These are phyloP conservation scores for Omphaloscelis lunosa DNA, from an alignment of 2,888 invertebrate genomes.

Conservation along the genomic window DNA sequence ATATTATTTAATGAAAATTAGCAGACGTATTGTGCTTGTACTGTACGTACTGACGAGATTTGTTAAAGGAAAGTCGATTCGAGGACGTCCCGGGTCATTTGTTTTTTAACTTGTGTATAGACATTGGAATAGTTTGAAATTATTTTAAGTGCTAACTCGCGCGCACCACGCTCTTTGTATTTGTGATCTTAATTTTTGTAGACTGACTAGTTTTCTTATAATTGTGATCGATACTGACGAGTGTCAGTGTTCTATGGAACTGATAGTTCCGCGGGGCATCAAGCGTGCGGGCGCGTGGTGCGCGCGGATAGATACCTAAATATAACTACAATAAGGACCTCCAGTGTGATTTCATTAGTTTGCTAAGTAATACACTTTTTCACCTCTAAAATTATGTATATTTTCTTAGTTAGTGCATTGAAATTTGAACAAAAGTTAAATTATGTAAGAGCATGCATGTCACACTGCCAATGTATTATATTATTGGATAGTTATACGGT, in stretches of 20 bases:
- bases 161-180: slow-evolving; percentile 68
- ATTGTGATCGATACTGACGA: slow-evolving; percentile 63
- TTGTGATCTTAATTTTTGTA: slow-evolving; percentile 69
- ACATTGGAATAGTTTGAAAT: slow-evolving; percentile 83
- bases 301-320: slow-evolving; percentile 68
- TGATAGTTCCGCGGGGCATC: slow-evolving; percentile 45
- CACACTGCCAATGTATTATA: slow-evolving; percentile 84
- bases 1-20: slow-evolving; percentile 64
- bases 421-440: slow-evolving; percentile 82
- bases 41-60: slow-evolving; percentile 32
- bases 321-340: slow-evolving; percentile 77
- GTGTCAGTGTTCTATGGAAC: slow-evolving; percentile 54
- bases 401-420: slow-evolving; percentile 83
- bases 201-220: slow-evolving; percentile 70
- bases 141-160: slow-evolving; percentile 78
- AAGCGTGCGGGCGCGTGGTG: slow-evolving; percentile 53
- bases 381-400: slow-evolving; percentile 77
- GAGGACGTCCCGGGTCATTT: slow-evolving; percentile 81
- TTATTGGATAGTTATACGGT: slow-evolving; percentile 76
- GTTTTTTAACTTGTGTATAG: slow-evolving; percentile 85
- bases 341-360: slow-evolving; percentile 76
- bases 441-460: slow-evolving; percentile 81
- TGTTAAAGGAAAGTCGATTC: slow-evolving; percentile 57
- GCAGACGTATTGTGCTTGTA: slow-evolving; percentile 31
- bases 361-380: slow-evolving; percentile 77